Evolutionary conservation across 2,797 vertebrate genomes (phyloP).

Genomic region (Eospalax fontanierii): DNA sequence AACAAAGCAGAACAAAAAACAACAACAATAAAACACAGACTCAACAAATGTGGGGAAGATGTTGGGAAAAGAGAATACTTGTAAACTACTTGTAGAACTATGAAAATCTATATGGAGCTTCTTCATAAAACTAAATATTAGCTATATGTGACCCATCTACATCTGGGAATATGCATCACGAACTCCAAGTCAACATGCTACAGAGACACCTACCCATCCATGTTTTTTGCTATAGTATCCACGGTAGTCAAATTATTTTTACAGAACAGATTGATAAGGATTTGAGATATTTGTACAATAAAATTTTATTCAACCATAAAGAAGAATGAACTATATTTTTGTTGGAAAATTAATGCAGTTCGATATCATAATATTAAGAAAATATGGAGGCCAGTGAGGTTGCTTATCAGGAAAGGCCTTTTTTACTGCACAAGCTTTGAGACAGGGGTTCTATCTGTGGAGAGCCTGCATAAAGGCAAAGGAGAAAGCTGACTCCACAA

Average conservation of each 20-base stretch:
- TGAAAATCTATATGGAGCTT: background rate
- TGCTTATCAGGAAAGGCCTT: background rate
- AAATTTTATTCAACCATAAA: background rate
- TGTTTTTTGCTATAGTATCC: background rate
- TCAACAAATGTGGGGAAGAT: background rate
- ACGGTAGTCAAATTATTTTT: background rate
- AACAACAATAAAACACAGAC: background rate
- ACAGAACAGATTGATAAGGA: background rate
- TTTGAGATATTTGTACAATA: background rate
- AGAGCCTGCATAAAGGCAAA: background rate
- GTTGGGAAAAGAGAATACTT: background rate
- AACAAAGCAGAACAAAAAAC: too few relatives aligned
- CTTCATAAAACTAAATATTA: background rate
- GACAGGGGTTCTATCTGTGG: background rate
- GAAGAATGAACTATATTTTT: background rate
- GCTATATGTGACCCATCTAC: accelerated
- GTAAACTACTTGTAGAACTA: background rate
- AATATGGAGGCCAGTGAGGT: too few relatives aligned
- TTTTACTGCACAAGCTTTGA: background rate
- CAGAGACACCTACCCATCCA: too few relatives aligned
- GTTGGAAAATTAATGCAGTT: background rate
- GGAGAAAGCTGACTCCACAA: background rate
- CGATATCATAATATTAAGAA: background rate
- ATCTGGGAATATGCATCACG: background rate
- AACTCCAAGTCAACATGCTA: background rate